Conservation (phyloP, 92 coral and sea anemone genomes). For the Siderastrea radians region DNA sequence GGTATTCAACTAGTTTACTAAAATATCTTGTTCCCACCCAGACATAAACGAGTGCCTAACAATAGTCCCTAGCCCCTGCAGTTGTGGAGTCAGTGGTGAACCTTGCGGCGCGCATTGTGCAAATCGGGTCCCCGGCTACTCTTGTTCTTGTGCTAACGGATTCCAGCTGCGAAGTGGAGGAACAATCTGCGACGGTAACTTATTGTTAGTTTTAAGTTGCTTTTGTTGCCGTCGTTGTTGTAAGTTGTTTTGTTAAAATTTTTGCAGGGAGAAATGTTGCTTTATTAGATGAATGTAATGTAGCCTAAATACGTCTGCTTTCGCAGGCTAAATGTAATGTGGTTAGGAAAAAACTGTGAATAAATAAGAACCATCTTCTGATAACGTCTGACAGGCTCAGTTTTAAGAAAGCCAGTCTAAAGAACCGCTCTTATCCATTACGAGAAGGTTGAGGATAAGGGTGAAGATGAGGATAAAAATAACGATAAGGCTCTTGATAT, state of each 20-base stretch:
- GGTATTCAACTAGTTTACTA: too few species aligned
- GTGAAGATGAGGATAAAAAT: too few species aligned
- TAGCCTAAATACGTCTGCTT: too few species aligned
- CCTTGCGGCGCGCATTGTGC: constrained; percentile 21
- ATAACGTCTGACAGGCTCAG: too few species aligned
- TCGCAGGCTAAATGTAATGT: too few species aligned
- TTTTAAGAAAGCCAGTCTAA: too few species aligned
- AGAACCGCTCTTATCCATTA: too few species aligned
- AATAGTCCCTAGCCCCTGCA: constrained; percentile 29
- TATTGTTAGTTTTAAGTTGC: not conserved
- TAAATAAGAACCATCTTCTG: too few species aligned
- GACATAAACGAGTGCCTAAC: constrained; percentile 27
- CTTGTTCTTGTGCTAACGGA: constrained; percentile 28
- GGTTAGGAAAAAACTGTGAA: too few species aligned
- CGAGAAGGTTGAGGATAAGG: too few species aligned
- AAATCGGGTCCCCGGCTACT: constrained; percentile 7
- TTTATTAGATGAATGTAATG: too few species aligned
- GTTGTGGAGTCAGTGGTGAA: constrained; percentile 24
- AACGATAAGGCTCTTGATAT: too few species aligned
- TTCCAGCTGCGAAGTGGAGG: constrained; percentile 27
- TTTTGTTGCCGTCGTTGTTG: not conserved
- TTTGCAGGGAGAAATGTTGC: not conserved
- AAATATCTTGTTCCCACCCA: not conserved
- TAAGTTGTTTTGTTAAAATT: not conserved
- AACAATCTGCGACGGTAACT: constrained; percentile 30